phyloP scores from a whole-genome alignment of 2,888 invertebrate species.

The Schrankia costaestrigalis region DNA sequence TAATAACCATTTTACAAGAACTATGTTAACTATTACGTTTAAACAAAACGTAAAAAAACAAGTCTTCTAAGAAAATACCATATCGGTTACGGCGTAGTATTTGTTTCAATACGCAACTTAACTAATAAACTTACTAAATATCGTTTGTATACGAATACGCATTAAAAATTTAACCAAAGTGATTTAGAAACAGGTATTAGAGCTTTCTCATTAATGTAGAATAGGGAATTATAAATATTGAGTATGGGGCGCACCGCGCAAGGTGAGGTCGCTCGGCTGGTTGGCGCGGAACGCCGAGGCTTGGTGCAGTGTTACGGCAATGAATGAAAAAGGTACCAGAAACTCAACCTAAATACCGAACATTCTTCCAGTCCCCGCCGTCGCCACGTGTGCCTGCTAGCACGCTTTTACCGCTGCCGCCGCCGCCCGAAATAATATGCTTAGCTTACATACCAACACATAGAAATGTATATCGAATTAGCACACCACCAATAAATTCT shows the following conservation, averaged over 20 bases:
- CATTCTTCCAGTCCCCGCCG: slow-evolving; percentile 69
- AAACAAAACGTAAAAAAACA: slow-evolving; percentile 23
- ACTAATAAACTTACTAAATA: slow-evolving; percentile 28
- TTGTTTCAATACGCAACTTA: slow-evolving; percentile 35
- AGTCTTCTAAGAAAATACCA: slow-evolving; percentile 26
- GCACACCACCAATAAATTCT: slow-evolving; percentile 45
- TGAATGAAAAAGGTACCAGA: slow-evolving; percentile 78
- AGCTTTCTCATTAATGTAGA: slow-evolving; percentile 54
- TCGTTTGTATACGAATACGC: slow-evolving; percentile 29
- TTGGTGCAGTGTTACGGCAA: slow-evolving; percentile 73
- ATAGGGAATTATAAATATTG: slow-evolving; percentile 55
- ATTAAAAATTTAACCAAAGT: slow-evolving; percentile 20
- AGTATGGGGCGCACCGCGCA: slow-evolving; percentile 40
- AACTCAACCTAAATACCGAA: slow-evolving; percentile 78
- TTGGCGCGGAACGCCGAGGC: slow-evolving; percentile 30
- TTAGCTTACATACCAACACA: slow-evolving; percentile 62
- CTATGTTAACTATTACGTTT: slow-evolving; percentile 24
- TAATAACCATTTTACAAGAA: slow-evolving; percentile 15
- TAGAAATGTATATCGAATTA: slow-evolving; percentile 61
- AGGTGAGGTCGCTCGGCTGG: slow-evolving; percentile 27
- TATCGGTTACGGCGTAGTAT: slow-evolving; percentile 28
- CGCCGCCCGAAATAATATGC: slow-evolving; percentile 65
- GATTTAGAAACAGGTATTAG: slow-evolving; percentile 47
- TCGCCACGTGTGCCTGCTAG: slow-evolving; percentile 67
- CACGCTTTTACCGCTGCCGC: slow-evolving; percentile 68